phyloP scores from a whole-genome alignment of 2,113 vertebrate genomes.

The Muntiacus muntjak region DNA sequence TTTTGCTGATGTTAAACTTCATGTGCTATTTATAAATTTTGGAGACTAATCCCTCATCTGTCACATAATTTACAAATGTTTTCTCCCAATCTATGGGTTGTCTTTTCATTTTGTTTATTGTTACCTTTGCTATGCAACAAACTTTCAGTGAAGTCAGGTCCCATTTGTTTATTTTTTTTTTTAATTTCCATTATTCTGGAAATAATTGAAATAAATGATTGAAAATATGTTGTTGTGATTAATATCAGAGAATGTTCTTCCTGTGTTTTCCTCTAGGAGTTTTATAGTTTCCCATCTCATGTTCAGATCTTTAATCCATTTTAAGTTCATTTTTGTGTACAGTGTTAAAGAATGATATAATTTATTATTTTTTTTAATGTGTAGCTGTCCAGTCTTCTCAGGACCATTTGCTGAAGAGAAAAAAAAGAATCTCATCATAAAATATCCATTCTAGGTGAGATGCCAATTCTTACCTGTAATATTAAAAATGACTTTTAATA shows the following conservation, averaged over 20 bases:
- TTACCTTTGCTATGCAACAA: background rate
- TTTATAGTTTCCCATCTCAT: background rate
- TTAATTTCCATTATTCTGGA: background rate
- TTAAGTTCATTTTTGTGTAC: background rate
- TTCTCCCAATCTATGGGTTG: background rate
- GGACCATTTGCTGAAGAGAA: background rate
- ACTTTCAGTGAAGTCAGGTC: background rate
- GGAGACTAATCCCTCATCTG: background rate
- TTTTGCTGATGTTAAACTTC: background rate
- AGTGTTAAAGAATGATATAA: background rate
- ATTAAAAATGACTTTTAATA: background rate
- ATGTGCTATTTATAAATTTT: background rate
- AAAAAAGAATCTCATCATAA: background rate
- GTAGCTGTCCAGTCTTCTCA: background rate
- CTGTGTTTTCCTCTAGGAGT: background rate
- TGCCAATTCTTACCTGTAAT: background rate
- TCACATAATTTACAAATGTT: background rate
- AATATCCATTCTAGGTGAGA: background rate
- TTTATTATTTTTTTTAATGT: background rate
- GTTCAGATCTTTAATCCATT: background rate
- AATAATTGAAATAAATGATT: background rate
- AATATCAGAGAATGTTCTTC: background rate
- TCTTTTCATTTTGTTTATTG: background rate
- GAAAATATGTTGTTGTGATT: background rate
- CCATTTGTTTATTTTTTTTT: background rate